These are phyloP conservation scores for Mugil cephalus DNA, from an alignment of 2,113 vertebrate genomes.

Conservation along the genomic window DNA sequence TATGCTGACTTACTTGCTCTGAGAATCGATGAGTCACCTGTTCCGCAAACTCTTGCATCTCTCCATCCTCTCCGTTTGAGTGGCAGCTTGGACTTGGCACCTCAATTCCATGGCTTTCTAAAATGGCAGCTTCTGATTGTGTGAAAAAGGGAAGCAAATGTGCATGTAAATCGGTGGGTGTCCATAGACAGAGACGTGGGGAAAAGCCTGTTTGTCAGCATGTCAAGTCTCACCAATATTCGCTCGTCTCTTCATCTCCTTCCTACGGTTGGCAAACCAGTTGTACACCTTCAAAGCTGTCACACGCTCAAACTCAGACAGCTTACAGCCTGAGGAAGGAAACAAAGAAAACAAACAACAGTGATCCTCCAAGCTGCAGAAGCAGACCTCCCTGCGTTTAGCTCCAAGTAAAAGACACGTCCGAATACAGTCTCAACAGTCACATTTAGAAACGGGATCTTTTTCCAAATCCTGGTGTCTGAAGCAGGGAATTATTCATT, in stretches of 20 bases:
- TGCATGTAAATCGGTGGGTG: not conserved
- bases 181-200: not conserved
- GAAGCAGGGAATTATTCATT: too few relatives aligned
- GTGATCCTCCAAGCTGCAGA: not conserved
- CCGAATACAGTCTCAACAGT: too few relatives aligned
- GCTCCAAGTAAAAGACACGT: too few relatives aligned
- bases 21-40: conserved; percentile 81
- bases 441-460: too few relatives aligned
- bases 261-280: conserved; percentile 89
- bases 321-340: conserved; percentile 80
- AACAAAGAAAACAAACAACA: not conserved
- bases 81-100: conserved; percentile 87
- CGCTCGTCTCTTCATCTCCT: conserved; percentile 89
- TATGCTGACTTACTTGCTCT: conserved; percentile 65
- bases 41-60: conserved; percentile 84
- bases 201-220: not conserved
- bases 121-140: conserved; percentile 86
- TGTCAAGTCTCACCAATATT: conserved; percentile 83
- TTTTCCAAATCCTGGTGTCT: too few relatives aligned
- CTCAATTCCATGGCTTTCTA: conserved; percentile 89
- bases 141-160: conserved; percentile 1
- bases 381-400: too few relatives aligned
- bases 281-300: conserved; percentile 89
- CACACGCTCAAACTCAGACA: conserved; percentile 88
- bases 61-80: conserved; percentile 86